phyloP scores from a whole-genome alignment of 2,888 invertebrate species.

The Pterostichus niger region DNA sequence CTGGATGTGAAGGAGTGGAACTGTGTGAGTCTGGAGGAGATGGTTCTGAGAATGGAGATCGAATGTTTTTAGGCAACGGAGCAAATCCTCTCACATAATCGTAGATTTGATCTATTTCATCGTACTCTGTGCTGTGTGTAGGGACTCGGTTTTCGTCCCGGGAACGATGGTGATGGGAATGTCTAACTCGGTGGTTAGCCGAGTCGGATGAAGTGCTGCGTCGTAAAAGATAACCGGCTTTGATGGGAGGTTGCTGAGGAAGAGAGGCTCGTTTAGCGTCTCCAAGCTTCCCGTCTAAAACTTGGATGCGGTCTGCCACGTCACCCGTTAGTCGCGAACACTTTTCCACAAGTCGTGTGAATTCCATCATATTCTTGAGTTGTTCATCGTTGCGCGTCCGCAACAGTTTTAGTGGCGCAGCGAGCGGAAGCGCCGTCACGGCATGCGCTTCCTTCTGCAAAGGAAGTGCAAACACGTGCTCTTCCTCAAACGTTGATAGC shows the following conservation, averaged over 20 bases:
- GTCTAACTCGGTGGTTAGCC: slow-evolving; percentile 79
- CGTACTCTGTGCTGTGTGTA: slow-evolving; percentile 88
- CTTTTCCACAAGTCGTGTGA: slow-evolving; percentile 88
- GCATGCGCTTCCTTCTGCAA: slow-evolving; percentile 89
- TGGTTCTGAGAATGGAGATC: slow-evolving; percentile 81
- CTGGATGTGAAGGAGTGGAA: slow-evolving; percentile 74
- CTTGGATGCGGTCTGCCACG: slow-evolving; percentile 89
- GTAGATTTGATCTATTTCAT: slow-evolving; percentile 97
- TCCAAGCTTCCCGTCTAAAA: slow-evolving; percentile 89
- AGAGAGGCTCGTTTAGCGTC: slow-evolving; percentile 78
- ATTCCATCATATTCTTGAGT: slow-evolving; percentile 85
- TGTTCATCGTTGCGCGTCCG: slow-evolving; percentile 90
- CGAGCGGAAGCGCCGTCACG: slow-evolving; percentile 90
- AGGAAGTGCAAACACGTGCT: slow-evolving; percentile 90
- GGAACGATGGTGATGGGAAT: slow-evolving; percentile 77
- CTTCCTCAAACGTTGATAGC: slow-evolving; percentile 91
- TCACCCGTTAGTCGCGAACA: slow-evolving; percentile 86
- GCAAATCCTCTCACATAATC: slow-evolving; percentile 97
- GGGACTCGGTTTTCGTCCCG: slow-evolving; percentile 82
- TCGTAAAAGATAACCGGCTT: slow-evolving; percentile 86
- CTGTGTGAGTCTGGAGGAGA: slow-evolving; percentile 78
- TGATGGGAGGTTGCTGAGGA: slow-evolving; percentile 78
- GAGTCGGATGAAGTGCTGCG: slow-evolving; percentile 90
- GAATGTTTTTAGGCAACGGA: slow-evolving; percentile 90
- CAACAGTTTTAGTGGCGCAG: slow-evolving; percentile 91